Evolutionary conservation across 2,888 invertebrate species (phyloP), one percentile per base, ranked within the genome.

Genomic region (Zonitis immaculata): DNA sequence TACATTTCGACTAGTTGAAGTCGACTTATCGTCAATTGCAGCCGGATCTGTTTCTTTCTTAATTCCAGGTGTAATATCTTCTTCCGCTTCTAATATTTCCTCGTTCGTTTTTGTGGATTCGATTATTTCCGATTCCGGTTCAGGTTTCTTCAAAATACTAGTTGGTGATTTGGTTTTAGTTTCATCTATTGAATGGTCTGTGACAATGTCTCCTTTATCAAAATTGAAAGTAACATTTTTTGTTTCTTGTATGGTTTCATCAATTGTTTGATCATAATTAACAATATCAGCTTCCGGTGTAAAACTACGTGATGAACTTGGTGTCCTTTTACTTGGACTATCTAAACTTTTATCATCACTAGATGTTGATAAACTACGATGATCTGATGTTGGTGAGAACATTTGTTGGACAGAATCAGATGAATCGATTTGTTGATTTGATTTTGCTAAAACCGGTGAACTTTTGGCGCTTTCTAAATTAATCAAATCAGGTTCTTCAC

Each of bases 1-100:
- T 49, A 67, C 69, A 54, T 69, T 69, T 56, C 68, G 61, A 30
- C 60, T 55, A n/a, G 63, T 32, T 59, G 69, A 48, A 9, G 72
- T 70, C 22, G 65, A 61, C 50, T 56, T 58, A 12, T 52, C 44
- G 39, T 47, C 28, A 7, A 26, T 25, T 30, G n/a, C 51, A 16
- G 22, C 14, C 42, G 12, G 11, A 26, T 39, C 12, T 42, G 25
- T 20, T 26, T 43, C 43, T 5, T 42, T 42, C 16, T 12, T 27
- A 6, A 6, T 16, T n/a, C n/a, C n/a, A n/a, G n/a, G n/a, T n/a
- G n/a, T n/a, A n/a, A n/a, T n/a, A 12, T 47, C 18, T 8, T 49
- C 28, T 32, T 35, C 22, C 9, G 25, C 20, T 28, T 35, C 16
- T n/a, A 11, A 3, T 18, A 11, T 26, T 12, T 35, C 16, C 9